These are phyloP conservation scores for Spongia lamella DNA, from an alignment of 37 sponge, comb jelly and placozoan species.

Conservation along the genomic window DNA sequence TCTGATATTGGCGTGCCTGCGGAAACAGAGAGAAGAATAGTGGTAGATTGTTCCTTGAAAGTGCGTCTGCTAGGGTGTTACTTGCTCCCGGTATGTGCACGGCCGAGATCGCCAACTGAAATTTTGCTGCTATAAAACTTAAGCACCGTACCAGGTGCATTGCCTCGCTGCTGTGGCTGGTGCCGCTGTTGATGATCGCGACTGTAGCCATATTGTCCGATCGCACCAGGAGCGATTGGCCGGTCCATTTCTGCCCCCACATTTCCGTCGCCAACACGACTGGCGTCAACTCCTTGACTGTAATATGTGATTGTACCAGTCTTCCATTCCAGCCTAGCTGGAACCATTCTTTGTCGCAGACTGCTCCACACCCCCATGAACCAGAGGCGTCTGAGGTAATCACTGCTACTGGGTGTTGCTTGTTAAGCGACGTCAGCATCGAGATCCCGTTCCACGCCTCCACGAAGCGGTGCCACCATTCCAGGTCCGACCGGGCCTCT, in stretches of 20 bases:
- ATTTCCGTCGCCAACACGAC: conserved; percentile 41
- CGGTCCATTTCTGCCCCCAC: conserved; percentile 52
- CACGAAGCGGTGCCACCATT: conserved; percentile 21
- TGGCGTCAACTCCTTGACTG: conserved; percentile 55
- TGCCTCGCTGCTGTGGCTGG: conserved; percentile 10
- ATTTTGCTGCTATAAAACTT: conserved; percentile 31
- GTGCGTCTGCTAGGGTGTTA: conserved; percentile 51
- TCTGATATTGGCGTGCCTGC: conserved; percentile 1
- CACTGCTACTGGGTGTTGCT: background rate
- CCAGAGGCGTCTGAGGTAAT: conserved; percentile 16
- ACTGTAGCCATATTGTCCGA: conserved; percentile 56
- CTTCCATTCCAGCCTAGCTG: conserved; percentile 19
- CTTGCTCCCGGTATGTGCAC: conserved; percentile 28
- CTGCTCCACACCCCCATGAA: conserved; percentile 46
- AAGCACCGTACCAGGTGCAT: conserved; percentile 60
- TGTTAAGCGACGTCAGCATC: background rate
- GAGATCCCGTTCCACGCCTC: background rate
- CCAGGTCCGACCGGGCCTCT: conserved; percentile 3
- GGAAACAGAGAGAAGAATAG: conserved; percentile 6
- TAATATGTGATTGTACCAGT: conserved; percentile 10
- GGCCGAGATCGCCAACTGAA: conserved; percentile 4
- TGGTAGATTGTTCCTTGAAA: conserved; percentile 18
- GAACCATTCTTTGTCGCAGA: conserved; percentile 25
- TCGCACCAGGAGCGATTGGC: conserved; percentile 2
- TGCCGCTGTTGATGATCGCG: conserved; percentile 14